Percentiles rank a stretch among this genome's conserved stretches.
Evolutionary conservation across 2,888 invertebrate genomes (phyloP).

Genomic region (Nectonema munidae): DNA sequence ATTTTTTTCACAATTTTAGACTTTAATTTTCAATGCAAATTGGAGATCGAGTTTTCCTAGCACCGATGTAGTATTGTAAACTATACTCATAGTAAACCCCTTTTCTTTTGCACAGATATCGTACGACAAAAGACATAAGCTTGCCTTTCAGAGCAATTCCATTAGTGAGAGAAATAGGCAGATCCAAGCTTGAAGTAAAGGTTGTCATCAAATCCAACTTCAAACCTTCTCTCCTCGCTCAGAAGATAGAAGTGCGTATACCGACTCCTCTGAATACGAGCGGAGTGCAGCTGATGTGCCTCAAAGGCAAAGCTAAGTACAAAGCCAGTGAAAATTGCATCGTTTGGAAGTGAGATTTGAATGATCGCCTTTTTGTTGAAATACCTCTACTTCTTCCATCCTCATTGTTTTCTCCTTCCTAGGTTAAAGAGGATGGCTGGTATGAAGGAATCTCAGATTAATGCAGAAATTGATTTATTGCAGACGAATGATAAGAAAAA

Average conservation of each 20-base stretch:
- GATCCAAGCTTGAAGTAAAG: conserved; percentile 98
- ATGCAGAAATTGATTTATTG: conserved; percentile 86
- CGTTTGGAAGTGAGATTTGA: conserved; percentile 45
- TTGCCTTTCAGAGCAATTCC: conserved; percentile 97
- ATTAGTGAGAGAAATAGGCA: conserved; percentile 74
- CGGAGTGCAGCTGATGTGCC: conserved; percentile 84
- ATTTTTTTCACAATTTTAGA: too few relatives aligned
- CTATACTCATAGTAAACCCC: too few relatives aligned
- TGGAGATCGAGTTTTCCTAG: too few relatives aligned
- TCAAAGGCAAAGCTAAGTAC: conserved; percentile 96
- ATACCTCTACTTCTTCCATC: not conserved
- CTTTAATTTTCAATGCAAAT: too few relatives aligned
- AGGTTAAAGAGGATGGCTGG: conserved; percentile 32
- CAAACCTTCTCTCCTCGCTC: conserved; percentile 77
- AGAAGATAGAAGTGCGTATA: conserved; percentile 84
- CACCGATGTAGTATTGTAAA: too few relatives aligned
- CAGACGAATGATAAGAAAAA: conserved; percentile 55
- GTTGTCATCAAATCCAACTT: conserved; percentile 95
- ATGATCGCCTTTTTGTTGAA: not conserved
- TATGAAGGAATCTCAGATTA: conserved; percentile 97
- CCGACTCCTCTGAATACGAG: conserved; percentile 94
- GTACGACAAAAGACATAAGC: conserved; percentile 96
- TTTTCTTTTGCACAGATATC: conserved; percentile 46
- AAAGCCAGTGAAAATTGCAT: conserved; percentile 99
- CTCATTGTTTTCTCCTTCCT: conserved; percentile 10